phyloP scores from a whole-genome alignment of 2,797 vertebrate genomes.

The Poecilia picta region DNA sequence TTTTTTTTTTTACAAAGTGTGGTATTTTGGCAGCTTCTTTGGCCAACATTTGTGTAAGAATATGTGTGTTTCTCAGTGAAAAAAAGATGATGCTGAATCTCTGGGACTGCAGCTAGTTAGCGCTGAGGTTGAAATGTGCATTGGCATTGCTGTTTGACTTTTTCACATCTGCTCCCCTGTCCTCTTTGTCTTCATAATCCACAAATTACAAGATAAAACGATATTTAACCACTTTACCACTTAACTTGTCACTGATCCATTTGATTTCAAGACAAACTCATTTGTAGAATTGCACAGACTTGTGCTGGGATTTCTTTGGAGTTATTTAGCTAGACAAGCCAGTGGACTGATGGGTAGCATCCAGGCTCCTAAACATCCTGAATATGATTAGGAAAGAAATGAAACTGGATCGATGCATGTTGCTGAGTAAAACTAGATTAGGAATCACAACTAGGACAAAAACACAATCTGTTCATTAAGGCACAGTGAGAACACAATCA shows the following conservation, averaged over 20 bases:
- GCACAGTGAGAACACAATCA: background rate
- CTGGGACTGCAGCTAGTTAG: conserved; percentile 58
- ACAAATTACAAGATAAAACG: background rate
- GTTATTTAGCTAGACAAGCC: background rate
- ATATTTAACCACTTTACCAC: conserved; percentile 13
- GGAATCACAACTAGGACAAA: background rate
- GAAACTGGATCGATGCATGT: background rate
- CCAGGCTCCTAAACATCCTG: background rate
- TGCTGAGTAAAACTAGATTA: background rate
- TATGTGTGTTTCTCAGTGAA: conserved; percentile 28
- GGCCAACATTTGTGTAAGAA: conserved; percentile 56
- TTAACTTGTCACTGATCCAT: background rate
- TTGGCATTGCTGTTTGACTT: conserved; percentile 30
- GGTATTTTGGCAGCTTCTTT: conserved; percentile 71
- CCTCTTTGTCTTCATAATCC: conserved; percentile 10
- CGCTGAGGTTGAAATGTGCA: conserved; percentile 45
- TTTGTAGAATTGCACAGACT: background rate
- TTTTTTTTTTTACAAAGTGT: conserved; percentile 71
- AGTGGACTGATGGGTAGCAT: background rate
- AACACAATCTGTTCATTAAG: background rate
- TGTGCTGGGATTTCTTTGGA: background rate
- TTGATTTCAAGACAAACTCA: conserved; percentile 5
- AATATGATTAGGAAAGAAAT: background rate
- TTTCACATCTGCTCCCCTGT: conserved; percentile 50
- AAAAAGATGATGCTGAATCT: conserved; percentile 41